Evolutionary conservation across 2,113 vertebrate genomes (phyloP), one percentile per base, ranked within the genome.

Genomic region (Symphodus melops): DNA sequence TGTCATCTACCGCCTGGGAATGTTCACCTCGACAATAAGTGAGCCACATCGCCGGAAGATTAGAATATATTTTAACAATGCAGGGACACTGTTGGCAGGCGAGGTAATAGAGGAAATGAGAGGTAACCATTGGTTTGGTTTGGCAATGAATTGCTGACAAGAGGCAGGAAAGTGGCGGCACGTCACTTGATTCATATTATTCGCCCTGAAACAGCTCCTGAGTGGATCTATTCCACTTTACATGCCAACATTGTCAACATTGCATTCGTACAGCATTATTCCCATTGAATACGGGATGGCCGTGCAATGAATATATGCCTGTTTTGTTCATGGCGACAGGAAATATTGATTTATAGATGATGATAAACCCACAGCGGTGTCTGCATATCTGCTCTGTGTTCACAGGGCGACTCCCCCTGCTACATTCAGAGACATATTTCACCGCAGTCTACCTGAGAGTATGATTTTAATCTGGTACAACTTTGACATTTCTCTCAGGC

Each of bases 301-400:
- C 44, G 28, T 17, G 12, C 53, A n/a, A 56, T 77, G 42, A 64
- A 81, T 77, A 72, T 57, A 64, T 76, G 39, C 23, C 42, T 78
- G 63, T 51, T 72, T 46, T 76, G 55, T 36, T 66, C 49, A 67
- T 41, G 82, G 78, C 62, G 74, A 88, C 63, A 73, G 49, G 2
- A 61, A 79, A 39, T 79, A 86, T 83, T 83, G 86, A 88, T 87
- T 88, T 69, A 79, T 75, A 63, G 73, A 59, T 68, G 78, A 75
- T 72, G 82, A 72, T 79, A 68, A 73, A 72, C 25, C 68, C 66
- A 33, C 72, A 23, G 63, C 1, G 72, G 68, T 72, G 68, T 65
- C 82, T 62, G 37, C 52, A 59, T 72, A 37, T 66, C 64, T 63
- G 58, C 41, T 37, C 52, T 28, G 67, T 75, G 68, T 85, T 71